These are phyloP conservation scores for Trachelipus rathkii DNA, from an alignment of 1,140 invertebrate genomes.

Conservation along the genomic window DNA sequence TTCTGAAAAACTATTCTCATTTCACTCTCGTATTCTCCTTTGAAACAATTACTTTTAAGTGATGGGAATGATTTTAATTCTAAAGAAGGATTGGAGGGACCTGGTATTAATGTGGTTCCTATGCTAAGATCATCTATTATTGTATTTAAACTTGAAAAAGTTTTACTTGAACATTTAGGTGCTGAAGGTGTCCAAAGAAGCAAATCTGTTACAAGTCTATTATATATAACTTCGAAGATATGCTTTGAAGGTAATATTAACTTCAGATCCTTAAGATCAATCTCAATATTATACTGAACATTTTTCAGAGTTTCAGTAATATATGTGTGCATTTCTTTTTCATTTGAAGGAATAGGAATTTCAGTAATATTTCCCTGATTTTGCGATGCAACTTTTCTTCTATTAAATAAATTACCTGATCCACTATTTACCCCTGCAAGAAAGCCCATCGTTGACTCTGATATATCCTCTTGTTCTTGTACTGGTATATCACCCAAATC, in stretches of 20 bases:
- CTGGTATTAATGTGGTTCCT: conserved; percentile 45
- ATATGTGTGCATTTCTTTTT: too few relatives aligned
- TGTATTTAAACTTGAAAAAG: conserved; percentile 47
- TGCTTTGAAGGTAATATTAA: conserved; percentile 70
- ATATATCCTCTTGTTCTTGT: conserved; percentile 49
- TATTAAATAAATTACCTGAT: conserved; percentile 70
- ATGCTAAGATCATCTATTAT: conserved; percentile 48
- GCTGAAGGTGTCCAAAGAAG: conserved; percentile 80
- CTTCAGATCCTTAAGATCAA: too few relatives aligned
- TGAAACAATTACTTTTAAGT: conserved; percentile 24
- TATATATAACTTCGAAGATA: conserved; percentile 92
- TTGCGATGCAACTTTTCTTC: conserved; percentile 72
- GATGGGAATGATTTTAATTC: conserved; percentile 33
- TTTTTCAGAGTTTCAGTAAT: too few relatives aligned
- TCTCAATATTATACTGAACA: too few relatives aligned
- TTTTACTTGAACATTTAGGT: conserved; percentile 55
- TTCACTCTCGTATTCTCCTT: conserved; percentile 51
- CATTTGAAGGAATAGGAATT: too few relatives aligned
- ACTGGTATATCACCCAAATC: conserved; percentile 50
- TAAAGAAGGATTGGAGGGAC: conserved; percentile 31
- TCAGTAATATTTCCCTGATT: conserved; percentile 53
- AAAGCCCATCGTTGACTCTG: conserved; percentile 52
- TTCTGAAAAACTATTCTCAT: too few relatives aligned
- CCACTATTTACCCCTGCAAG: conserved; percentile 53
- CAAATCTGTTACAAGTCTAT: conserved; percentile 80